phyloP scores from a whole-genome alignment of 2,888 invertebrate genomes.

The Leptinotarsa juncta region DNA sequence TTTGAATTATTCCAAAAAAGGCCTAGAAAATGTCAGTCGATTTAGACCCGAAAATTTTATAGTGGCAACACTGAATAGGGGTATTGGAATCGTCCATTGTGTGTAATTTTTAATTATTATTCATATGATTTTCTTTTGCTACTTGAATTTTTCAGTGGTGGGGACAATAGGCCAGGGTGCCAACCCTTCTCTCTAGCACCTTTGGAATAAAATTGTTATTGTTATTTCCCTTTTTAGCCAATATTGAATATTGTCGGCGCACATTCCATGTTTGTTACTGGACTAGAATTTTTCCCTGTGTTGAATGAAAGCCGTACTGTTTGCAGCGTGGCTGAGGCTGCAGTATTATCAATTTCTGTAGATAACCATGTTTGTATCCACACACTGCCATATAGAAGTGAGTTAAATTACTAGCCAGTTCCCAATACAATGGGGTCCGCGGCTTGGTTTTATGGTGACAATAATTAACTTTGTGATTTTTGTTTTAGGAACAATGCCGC shows the following conservation, averaged over 20 bases:
- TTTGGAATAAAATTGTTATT: not conserved
- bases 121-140: too few species aligned
- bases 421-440: too few species aligned
- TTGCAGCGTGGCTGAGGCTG: conserved; percentile 82
- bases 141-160: too few species aligned
- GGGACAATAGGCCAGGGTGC: too few species aligned
- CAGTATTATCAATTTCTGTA: conserved; percentile 93
- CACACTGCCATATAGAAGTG: conserved; percentile 83
- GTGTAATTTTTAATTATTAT: too few species aligned
- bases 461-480: conserved; percentile 31
- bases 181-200: too few species aligned
- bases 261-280: conserved; percentile 98
- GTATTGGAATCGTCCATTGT: too few species aligned
- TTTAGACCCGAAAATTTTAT: too few species aligned
- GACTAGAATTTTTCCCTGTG: conserved; percentile 90
- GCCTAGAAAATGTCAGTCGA: too few species aligned
- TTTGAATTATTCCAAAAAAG: too few species aligned
- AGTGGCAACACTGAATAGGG: too few species aligned
- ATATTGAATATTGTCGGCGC: conserved; percentile 85
- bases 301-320: conserved; percentile 80
- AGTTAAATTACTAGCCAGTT: conserved; percentile 60
- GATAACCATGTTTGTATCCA: conserved; percentile 94
- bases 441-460: too few species aligned
- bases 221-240: conserved; percentile 69
- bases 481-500: conserved; percentile 80